phyloP scores from a whole-genome alignment of 1,140 invertebrate genomes.

The Ostrea edulis region DNA sequence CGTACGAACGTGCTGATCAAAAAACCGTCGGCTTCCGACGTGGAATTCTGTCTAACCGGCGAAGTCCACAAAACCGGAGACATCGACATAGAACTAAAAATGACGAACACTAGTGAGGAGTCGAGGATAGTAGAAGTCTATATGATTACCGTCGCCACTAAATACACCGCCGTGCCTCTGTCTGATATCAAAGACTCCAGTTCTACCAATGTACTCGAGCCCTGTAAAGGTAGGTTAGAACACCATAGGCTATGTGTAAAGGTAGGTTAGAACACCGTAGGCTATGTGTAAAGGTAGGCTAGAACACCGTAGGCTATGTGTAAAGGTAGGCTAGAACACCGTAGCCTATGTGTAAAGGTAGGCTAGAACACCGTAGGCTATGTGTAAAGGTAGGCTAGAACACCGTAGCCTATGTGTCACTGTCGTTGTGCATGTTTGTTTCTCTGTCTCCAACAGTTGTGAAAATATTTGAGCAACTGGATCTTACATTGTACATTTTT shows the following conservation, averaged over 20 bases:
- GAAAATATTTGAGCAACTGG: no score
- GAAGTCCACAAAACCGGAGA: slow-evolving; percentile 68
- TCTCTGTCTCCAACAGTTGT: no score
- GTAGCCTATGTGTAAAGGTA: no score
- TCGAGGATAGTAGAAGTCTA: slow-evolving; percentile 68
- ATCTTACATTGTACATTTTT: background rate
- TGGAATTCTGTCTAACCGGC: slow-evolving; percentile 66
- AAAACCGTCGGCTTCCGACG: slow-evolving; percentile 56
- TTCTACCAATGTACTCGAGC: slow-evolving; percentile 64
- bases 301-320: no score
- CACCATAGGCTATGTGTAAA: background rate
- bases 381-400: no score
- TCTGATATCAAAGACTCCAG: slow-evolving; percentile 67
- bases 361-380: no score
- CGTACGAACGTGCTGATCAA: slow-evolving; percentile 53
- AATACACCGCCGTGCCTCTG: slow-evolving; percentile 73
- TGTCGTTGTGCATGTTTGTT: no score
- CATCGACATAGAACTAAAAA: slow-evolving; percentile 60
- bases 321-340: no score
- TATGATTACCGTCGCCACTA: slow-evolving; percentile 64
- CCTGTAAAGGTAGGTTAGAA: slow-evolving; percentile 63
- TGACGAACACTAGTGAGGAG: slow-evolving; percentile 66
- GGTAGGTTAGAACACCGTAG: no score
- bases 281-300: no score
- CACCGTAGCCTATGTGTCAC: no score